Conservation (phyloP, 2,113 vertebrate species). For the Synodontis membranacea region DNA sequence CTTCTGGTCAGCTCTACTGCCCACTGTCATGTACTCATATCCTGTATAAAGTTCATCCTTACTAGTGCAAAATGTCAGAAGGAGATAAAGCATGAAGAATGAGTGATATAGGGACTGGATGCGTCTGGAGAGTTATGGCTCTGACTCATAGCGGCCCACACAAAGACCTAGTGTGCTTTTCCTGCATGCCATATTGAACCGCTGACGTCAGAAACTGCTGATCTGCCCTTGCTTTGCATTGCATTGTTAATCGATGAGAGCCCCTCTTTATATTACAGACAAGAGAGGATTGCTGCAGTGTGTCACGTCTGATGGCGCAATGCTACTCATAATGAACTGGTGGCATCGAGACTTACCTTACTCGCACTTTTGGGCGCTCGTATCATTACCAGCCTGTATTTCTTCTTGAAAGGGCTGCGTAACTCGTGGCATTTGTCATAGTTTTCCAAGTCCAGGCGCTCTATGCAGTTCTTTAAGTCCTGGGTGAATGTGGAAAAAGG, state of each 20-base stretch:
- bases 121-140: constrained; percentile 35
- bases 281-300: constrained; percentile 29
- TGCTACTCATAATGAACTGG: neutral
- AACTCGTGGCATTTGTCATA: constrained; percentile 91
- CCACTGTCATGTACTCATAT: neutral
- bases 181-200: constrained; percentile 49
- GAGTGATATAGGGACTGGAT: constrained; percentile 16
- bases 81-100: constrained; percentile 17
- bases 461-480: constrained; percentile 87
- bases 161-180: constrained; percentile 47
- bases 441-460: constrained; percentile 87
- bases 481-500: constrained; percentile 60
- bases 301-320: constrained; percentile 17
- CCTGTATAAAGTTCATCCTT: constrained; percentile 28
- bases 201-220: constrained; percentile 41
- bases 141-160: constrained; percentile 45
- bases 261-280: constrained; percentile 50
- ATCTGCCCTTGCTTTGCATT: constrained; percentile 37
- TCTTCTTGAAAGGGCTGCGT: constrained; percentile 83
- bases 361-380: constrained; percentile 76
- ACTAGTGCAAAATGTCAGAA: constrained; percentile 31
- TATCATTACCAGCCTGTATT: constrained; percentile 86
- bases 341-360: constrained; percentile 78
- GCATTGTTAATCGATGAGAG: constrained; percentile 51
- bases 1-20: neutral